Evolutionary conservation across 37 sponge, comb jelly and placozoan species (phyloP).

Genomic region (Diacarnus erythraeanus): DNA sequence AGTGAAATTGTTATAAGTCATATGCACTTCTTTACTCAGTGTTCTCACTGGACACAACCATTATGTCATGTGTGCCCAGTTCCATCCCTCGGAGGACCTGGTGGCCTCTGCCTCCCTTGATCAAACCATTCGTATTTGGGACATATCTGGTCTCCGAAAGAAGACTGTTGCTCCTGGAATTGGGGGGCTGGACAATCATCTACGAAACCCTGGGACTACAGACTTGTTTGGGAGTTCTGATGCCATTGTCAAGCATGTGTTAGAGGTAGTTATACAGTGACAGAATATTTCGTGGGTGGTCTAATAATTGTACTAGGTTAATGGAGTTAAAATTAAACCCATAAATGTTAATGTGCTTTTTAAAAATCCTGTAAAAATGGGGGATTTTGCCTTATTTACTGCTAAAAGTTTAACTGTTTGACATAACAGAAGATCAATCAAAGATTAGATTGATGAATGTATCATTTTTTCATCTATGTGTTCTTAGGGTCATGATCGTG

Average conservation of each 20-base stretch:
- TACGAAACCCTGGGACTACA: conserved; percentile 65
- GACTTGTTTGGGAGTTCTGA: conserved; percentile 96
- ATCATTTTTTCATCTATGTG: not conserved
- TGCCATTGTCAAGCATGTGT: conserved; percentile 86
- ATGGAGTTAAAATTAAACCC: no score
- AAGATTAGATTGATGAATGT: not conserved
- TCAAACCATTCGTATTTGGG: conserved; percentile 98
- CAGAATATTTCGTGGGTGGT: not conserved
- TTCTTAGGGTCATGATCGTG: conserved; percentile 93
- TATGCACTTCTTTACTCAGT: conserved; percentile 38
- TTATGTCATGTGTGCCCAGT: conserved; percentile 99
- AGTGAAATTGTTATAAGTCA: no score
- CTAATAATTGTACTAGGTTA: no score
- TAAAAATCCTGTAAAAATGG: no score
- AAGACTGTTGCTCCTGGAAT: conserved; percentile 88
- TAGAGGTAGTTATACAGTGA: conserved; percentile 66
- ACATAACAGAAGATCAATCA: no score
- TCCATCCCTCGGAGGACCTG: conserved; percentile 96
- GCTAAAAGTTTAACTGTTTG: no score
- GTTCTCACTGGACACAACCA: conserved; percentile 99
- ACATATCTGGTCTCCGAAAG: conserved; percentile 91
- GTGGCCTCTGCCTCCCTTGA: conserved; percentile 96
- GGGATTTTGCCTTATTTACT: no score
- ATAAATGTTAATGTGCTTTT: no score
- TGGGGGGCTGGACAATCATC: conserved; percentile 62